Conservation (phyloP, 2,113 vertebrate genomes). For the Epinephelus moara region DNA sequence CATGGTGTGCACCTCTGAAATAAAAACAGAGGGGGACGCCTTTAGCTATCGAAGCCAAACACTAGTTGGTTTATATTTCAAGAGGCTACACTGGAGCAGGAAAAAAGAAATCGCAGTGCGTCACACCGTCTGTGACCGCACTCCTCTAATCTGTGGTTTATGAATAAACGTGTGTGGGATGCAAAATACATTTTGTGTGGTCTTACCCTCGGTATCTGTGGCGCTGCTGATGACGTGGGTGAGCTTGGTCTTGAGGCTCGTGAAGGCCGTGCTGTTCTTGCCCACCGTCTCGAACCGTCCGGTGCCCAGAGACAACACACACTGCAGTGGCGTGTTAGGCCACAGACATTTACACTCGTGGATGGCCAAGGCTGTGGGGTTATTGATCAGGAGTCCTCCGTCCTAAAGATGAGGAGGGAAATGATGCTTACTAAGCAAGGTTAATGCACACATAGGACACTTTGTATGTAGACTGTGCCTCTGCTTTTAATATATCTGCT, state of each 20-base stretch:
- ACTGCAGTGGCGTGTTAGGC: constrained; percentile 92
- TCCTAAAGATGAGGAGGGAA: constrained; percentile 83
- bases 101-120: neutral
- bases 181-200: neutral
- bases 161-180: constrained; percentile 6
- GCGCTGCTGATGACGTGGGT: constrained; percentile 96
- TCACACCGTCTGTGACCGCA: neutral
- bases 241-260: constrained; percentile 94
- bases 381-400: constrained; percentile 96
- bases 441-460: constrained; percentile 10
- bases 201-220: constrained; percentile 94
- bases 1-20: constrained; percentile 95
- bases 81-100: neutral
- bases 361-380: constrained; percentile 94
- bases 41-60: neutral
- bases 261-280: constrained; percentile 86
- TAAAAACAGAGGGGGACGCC: neutral
- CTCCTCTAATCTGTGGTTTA: constrained; percentile 6
- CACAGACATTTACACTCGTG: constrained; percentile 97
- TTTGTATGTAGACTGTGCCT: neutral
- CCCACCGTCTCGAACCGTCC: constrained; percentile 88
- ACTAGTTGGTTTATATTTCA: neutral
- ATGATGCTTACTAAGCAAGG: neutral
- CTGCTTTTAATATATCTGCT: constrained; percentile 40
- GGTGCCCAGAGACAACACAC: constrained; percentile 94